These are phyloP conservation scores for Melitaea cinxia DNA, from an alignment of 1,140 invertebrate genomes.

Conservation along the genomic window DNA sequence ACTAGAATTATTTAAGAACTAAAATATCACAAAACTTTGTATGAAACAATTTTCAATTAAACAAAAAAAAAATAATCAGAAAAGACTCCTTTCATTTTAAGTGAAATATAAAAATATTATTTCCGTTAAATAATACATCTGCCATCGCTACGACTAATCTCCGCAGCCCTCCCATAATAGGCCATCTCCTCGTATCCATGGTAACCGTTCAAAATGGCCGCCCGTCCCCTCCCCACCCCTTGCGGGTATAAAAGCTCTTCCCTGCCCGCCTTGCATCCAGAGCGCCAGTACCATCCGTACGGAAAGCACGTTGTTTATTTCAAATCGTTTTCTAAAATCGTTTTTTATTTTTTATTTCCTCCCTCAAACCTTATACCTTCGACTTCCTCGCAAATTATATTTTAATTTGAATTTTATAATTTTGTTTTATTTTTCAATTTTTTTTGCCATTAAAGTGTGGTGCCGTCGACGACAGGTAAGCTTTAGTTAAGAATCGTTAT, in stretches of 20 bases:
- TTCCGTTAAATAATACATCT: constrained; percentile 25
- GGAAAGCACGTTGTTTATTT: constrained; percentile 52
- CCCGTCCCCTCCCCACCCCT: constrained; percentile 50
- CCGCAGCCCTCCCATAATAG: constrained; percentile 76
- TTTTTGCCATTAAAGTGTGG: no score
- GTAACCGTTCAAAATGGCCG: constrained; percentile 74
- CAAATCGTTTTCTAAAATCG: constrained; percentile 50
- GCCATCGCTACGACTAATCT: constrained; percentile 73
- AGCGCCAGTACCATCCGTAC: constrained; percentile 63
- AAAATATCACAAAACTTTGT: no score
- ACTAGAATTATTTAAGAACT: no score
- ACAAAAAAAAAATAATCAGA: not conserved
- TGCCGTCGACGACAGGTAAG: no score
- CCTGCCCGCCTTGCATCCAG: constrained; percentile 47
- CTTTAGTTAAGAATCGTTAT: no score
- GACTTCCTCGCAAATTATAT: constrained; percentile 30
- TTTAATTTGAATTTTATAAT: no score
- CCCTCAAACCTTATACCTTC: not conserved
- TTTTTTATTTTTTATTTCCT: constrained; percentile 38
- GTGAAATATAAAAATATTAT: constrained; percentile 1
- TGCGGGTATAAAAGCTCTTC: constrained; percentile 65
- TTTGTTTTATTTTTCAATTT: no score
- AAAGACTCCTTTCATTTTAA: not conserved
- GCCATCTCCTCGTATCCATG: constrained; percentile 76
- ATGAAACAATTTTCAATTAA: no score